phyloP scores from a whole-genome alignment of 2,888 invertebrate genomes.

The Folsomia candida region DNA sequence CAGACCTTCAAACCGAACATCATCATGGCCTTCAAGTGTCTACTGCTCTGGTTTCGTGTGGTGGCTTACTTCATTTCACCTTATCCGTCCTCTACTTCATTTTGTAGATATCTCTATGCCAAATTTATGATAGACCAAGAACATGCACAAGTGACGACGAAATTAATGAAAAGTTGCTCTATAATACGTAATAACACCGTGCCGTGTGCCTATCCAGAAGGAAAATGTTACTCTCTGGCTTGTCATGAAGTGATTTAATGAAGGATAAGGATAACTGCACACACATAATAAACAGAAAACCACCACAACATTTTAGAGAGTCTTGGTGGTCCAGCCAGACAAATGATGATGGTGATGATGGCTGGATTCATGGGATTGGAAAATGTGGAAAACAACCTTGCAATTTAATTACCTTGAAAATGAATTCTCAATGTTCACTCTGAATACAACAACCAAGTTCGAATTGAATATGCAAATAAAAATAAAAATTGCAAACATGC shows the following conservation, averaged over 20 bases:
- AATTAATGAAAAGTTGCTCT: too few relatives aligned
- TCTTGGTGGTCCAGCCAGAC: not conserved
- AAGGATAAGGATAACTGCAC: not conserved
- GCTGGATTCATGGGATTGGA: not conserved
- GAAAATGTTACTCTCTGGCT: not conserved
- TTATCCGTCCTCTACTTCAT: not conserved
- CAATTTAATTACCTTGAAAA: slow-evolving; percentile 4
- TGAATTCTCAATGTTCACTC: not conserved
- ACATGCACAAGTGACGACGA: too few relatives aligned
- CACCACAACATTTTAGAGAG: not conserved
- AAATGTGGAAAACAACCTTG: slow-evolving; percentile 2
- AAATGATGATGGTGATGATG: not conserved
- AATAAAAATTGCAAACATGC: not conserved
- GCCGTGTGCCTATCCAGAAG: not conserved
- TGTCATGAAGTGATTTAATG: slow-evolving; percentile 2
- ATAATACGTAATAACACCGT: not conserved
- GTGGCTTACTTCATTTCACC: not conserved
- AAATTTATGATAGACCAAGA: too few relatives aligned
- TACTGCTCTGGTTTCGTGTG: not conserved
- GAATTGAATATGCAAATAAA: not conserved
- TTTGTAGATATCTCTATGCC: not conserved
- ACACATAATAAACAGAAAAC: too few relatives aligned
- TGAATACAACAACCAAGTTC: not conserved
- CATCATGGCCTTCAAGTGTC: not conserved
- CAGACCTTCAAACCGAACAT: not conserved